Base-by-base conservation (phyloP, 2,113 vertebrate species). In the Dryoscopus gambensis region DNA sequence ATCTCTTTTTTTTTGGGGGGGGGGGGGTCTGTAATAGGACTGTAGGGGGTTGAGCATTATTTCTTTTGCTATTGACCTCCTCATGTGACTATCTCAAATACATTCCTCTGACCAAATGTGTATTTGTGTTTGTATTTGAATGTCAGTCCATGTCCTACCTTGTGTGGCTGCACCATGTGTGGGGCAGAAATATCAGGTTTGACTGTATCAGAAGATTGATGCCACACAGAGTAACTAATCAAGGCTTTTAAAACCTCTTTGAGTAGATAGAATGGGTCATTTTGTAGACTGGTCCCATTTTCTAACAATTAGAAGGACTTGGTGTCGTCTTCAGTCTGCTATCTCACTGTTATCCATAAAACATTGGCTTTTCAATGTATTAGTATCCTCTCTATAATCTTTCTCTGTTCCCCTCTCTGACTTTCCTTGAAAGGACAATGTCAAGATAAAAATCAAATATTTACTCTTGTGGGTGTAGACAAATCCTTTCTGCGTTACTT, bases 361-460 rank as follows among this genome's bases (percentile, higher is more conserved):
- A 8, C 21, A 62, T 65, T 80, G 59, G 37, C 15, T 94, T 83
- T 91, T 67, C 22, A 63, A 37, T 68, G 23, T 13, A 15, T 73
- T 83, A 62, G 33, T 83, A 46, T 50, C 55, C 39, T 71, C 47
- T 83, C 85, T 40, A 55, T 67, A 95, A 86, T 91, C 59, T 76
- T 49, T 68, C 5, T 68, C 60, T 75, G 25, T 87, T 90, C 75
- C 50, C 19, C 39, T 77, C 59, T 81, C 47, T 94, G 95, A 94
- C 95, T 95, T 94, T 94, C 95, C 92, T 90, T 92, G 90, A 94
- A 92, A 96, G 64, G 82, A 96, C 92, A 94, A 95, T 53, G 88
- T 93, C 87, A 93, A 94, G 95, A 97, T 95, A 96, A 96, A 96
- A 90, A 88, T 86, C 82, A 96, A 97, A 94, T 97, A 96, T 96